Evolutionary conservation across 2,797 vertebrate species (phyloP), one percentile per base, ranked within the genome.

Genomic region (Schizopygopsis pylzovi): DNA sequence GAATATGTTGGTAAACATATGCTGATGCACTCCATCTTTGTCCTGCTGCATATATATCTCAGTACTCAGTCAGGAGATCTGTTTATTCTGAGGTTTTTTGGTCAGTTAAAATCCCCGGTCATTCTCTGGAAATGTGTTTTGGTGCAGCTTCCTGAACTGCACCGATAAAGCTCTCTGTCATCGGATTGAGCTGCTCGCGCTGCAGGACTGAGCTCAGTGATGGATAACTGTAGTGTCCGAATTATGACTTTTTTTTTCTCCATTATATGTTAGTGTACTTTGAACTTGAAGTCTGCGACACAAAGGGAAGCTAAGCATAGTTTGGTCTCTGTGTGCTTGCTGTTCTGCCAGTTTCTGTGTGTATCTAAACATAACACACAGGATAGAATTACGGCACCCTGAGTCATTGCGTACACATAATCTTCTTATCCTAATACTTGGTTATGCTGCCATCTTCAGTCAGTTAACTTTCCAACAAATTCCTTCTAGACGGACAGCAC

Each of bases 381-480:
- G 61, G 41, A 80, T 7, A 70, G 33, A 81, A 54, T 71, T 56
- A 11, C 5, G 1, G 52, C 80, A 18, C 22, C 33, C 11, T n/a
- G 20, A 54, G 56, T 79, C 56, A 56, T 12, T 22, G 52, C 6
- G 7, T 4, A 43, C 65, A 41, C 16, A 56, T 71, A 54, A 81
- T 71, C 33, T 37, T 47, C n/a, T 75, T 22, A 39, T 37, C 13
- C 4, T 49, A 65, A 76, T 49, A 52, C 25, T 45, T 59, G 54
- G 25, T n/a, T 89, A 68, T 93, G 89, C 90, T 93, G 92, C 92
- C 91, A 85, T 86, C 92, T 92, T 87, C 88, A 92, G 92, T 67
- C 63, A 28, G 15, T 37, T 56, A 16, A 54, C 65, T 81, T 81
- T 54, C 65, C 63, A 13, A 33, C 47, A 33, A 45, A 78, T 41